Percentiles rank a stretch among this genome's conserved stretches.
Evolutionary conservation across 1,140 invertebrate species (phyloP).

Genomic region (Nautilus pompilius): DNA sequence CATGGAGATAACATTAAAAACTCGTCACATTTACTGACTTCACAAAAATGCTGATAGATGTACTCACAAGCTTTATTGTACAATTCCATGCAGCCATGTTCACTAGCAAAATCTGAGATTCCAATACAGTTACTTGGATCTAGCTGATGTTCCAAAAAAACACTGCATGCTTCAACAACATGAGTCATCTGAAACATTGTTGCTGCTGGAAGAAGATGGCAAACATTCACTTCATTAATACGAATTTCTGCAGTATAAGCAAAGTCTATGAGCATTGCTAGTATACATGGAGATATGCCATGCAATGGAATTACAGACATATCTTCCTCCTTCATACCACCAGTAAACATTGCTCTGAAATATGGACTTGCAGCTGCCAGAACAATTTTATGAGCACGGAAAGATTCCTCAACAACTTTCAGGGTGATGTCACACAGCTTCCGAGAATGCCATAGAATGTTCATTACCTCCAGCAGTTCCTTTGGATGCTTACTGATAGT

Average conservation of each 20-base stretch:
- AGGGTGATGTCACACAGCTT: conserved; percentile 70
- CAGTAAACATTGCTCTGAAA: conserved; percentile 95
- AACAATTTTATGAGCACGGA: conserved; percentile 51
- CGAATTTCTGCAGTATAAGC: conserved; percentile 87
- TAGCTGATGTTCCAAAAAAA: conserved; percentile 83
- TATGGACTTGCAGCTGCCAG: conserved; percentile 51
- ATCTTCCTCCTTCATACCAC: conserved; percentile 83
- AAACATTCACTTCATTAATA: conserved; percentile 87
- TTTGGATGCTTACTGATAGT: conserved; percentile 80
- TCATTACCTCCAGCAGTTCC: conserved; percentile 83
- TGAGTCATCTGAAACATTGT: conserved; percentile 91
- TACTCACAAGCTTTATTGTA: conserved; percentile 83
- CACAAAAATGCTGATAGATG: conserved; percentile 84
- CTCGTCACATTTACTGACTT: conserved; percentile 87
- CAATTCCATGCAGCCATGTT: conserved; percentile 80
- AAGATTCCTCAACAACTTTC: conserved; percentile 40
- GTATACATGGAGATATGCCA: conserved; percentile 81
- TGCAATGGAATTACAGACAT: conserved; percentile 82
- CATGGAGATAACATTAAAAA: conserved; percentile 77
- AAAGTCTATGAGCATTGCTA: conserved; percentile 80
- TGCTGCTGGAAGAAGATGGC: conserved; percentile 82
- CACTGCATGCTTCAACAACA: conserved; percentile 87
- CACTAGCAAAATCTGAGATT: conserved; percentile 87
- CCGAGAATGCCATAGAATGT: conserved; percentile 79
- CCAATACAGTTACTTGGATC: conserved; percentile 92